These are phyloP conservation scores for Eulimnadia texana DNA, from an alignment of 1,140 invertebrate genomes.

Conservation along the genomic window DNA sequence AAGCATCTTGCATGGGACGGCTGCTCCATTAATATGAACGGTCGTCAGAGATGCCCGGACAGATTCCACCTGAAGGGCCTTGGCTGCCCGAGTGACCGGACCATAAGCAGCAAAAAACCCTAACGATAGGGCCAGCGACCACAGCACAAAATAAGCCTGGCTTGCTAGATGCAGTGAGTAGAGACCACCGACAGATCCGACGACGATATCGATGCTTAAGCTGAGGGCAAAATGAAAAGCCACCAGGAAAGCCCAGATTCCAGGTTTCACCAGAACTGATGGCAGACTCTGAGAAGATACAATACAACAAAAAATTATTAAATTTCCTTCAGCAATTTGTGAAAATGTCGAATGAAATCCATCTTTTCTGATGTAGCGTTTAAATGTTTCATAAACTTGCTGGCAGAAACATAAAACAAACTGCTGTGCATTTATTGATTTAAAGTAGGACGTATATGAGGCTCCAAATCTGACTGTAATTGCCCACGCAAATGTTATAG, in stretches of 20 bases:
- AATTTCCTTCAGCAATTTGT: no score
- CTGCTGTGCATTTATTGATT: no score
- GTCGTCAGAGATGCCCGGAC: conserved; percentile 28
- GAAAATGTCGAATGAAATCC: no score
- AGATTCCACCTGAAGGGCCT: conserved; percentile 28
- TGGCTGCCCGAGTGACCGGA: conserved; percentile 31
- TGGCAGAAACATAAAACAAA: no score
- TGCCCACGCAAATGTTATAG: no score
- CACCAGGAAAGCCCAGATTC: conserved; percentile 57
- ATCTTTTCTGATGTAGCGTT: no score
- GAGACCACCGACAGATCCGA: conserved; percentile 33
- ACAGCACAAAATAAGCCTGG: conserved; percentile 48
- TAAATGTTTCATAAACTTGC: no score
- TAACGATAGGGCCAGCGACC: conserved; percentile 55
- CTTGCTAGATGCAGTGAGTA: conserved; percentile 31
- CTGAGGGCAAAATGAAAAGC: conserved; percentile 60
- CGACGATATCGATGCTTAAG: conserved; percentile 58
- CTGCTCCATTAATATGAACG: conserved; percentile 23
- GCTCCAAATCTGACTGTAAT: no score
- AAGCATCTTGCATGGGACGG: conserved; percentile 23
- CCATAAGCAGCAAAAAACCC: conserved; percentile 69
- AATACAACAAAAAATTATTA: neutral
- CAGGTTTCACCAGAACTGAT: conserved; percentile 43
- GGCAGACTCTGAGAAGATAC: neutral
- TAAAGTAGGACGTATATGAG: no score